Evolutionary conservation across 2,113 vertebrate species (phyloP).

Genomic region (Panthera uncia): DNA sequence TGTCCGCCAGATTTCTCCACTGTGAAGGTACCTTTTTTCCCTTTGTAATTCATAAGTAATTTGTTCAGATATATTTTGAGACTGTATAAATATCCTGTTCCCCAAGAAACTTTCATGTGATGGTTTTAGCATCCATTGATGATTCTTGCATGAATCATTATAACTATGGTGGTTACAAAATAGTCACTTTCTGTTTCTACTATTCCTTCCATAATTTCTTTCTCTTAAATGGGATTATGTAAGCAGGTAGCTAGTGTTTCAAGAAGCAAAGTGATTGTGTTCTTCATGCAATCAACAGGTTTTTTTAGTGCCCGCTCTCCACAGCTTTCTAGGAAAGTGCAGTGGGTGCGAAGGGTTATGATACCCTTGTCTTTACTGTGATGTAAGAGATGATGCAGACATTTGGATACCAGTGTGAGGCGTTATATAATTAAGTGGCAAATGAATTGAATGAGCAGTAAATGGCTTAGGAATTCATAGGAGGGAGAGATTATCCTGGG

Average conservation of each 20-base stretch:
- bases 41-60: conserved; percentile 81
- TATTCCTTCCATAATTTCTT: conserved; percentile 50
- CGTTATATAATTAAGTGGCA: conserved; percentile 3
- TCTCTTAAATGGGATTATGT: conserved; percentile 59
- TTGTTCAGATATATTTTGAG: conserved; percentile 77
- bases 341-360: background rate
- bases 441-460: conserved; percentile 10
- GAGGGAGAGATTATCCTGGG: background rate
- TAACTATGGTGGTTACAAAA: conserved; percentile 51
- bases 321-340: conserved; percentile 1
- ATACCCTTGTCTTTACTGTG: conserved; percentile 30
- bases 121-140: conserved; percentile 63
- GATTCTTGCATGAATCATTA: conserved; percentile 74
- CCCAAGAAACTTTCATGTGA: conserved; percentile 62
- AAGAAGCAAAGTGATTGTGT: conserved; percentile 31
- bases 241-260: conserved; percentile 33
- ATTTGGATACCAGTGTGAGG: conserved; percentile 25
- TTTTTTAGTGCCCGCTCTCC: background rate
- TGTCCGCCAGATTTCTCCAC: conserved; percentile 80
- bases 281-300: background rate
- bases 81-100: conserved; percentile 72
- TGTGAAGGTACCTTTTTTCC: conserved; percentile 81
- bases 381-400: background rate
- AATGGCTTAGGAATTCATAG: background rate
- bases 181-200: conserved; percentile 51